phyloP scores from a whole-genome alignment of 2,888 invertebrate species.

The Electrophaes corylata region DNA sequence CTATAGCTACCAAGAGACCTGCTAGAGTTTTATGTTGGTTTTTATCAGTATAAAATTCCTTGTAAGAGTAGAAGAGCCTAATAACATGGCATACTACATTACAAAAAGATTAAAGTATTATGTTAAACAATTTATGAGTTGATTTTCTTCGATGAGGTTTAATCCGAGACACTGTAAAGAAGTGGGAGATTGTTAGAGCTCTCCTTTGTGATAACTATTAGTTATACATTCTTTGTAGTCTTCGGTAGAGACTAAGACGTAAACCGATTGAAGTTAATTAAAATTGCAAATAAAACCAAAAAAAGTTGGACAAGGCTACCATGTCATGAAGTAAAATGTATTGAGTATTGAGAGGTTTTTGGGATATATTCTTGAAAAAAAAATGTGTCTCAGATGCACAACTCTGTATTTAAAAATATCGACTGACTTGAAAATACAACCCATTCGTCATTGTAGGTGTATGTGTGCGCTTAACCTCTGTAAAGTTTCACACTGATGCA shows the following conservation, averaged over 20 bases:
- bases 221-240: too few species aligned
- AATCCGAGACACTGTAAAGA: too few species aligned
- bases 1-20: not conserved
- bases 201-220: too few species aligned
- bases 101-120: not conserved
- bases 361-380: not conserved
- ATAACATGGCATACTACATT: not conserved
- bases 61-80: not conserved
- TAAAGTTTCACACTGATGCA: slow-evolving; percentile 47
- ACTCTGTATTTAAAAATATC: slow-evolving; percentile 25
- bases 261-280: too few species aligned
- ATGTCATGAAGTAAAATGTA: too few species aligned
- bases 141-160: too few species aligned
- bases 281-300: too few species aligned
- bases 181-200: too few species aligned
- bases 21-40: slow-evolving; percentile 7
- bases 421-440: slow-evolving; percentile 46
- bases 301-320: too few species aligned
- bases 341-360: not conserved
- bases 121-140: not conserved
- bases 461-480: slow-evolving; percentile 45
- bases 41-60: slow-evolving; percentile 8
- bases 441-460: slow-evolving; percentile 23
- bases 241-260: too few species aligned
- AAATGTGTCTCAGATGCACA: not conserved